These are phyloP conservation scores for Orthosia gracilis DNA, from an alignment of 2,888 invertebrate species.

Conservation along the genomic window DNA sequence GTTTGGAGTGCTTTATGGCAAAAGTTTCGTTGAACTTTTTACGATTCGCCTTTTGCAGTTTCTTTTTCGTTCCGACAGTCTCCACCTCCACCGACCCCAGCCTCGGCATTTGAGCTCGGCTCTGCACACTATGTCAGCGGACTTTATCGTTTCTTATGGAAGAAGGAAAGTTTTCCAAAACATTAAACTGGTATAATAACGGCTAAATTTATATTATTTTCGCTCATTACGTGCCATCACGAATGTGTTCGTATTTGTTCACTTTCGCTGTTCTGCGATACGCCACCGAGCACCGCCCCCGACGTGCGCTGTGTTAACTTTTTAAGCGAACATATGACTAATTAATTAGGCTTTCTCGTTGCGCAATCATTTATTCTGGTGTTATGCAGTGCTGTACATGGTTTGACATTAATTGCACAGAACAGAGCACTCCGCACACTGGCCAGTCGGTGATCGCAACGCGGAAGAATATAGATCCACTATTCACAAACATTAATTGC, in stretches of 20 bases:
- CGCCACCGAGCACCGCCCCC: slow-evolving; percentile 33
- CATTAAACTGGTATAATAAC: slow-evolving; percentile 39
- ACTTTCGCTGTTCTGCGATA: slow-evolving; percentile 66
- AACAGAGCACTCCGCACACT: slow-evolving; percentile 18
- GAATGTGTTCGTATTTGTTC: slow-evolving; percentile 52
- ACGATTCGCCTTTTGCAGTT: slow-evolving; percentile 22
- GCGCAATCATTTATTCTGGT: slow-evolving; percentile 51
- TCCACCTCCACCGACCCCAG: background rate
- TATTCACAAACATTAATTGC: slow-evolving; percentile 30
- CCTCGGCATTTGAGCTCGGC: background rate
- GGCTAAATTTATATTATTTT: slow-evolving; percentile 43
- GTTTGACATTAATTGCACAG: slow-evolving; percentile 49
- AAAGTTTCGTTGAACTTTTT: slow-evolving; percentile 43
- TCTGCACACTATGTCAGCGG: background rate
- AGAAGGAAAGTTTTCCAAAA: slow-evolving; percentile 56
- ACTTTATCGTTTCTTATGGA: slow-evolving; percentile 29
- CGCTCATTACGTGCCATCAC: slow-evolving; percentile 51
- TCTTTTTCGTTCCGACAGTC: slow-evolving; percentile 16
- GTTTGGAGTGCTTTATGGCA: slow-evolving; percentile 45
- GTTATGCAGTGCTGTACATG: slow-evolving; percentile 52
- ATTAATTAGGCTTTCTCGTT: slow-evolving; percentile 69
- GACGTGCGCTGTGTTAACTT: slow-evolving; percentile 41
- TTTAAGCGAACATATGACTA: slow-evolving; percentile 63
- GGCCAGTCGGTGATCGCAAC: slow-evolving; percentile 6
- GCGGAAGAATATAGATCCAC: slow-evolving; percentile 34